Percentiles rank a stretch among this genome's conserved stretches.
Evolutionary conservation across 1,140 invertebrate genomes (phyloP).

Genomic region (Coboldia fuscipes): DNA sequence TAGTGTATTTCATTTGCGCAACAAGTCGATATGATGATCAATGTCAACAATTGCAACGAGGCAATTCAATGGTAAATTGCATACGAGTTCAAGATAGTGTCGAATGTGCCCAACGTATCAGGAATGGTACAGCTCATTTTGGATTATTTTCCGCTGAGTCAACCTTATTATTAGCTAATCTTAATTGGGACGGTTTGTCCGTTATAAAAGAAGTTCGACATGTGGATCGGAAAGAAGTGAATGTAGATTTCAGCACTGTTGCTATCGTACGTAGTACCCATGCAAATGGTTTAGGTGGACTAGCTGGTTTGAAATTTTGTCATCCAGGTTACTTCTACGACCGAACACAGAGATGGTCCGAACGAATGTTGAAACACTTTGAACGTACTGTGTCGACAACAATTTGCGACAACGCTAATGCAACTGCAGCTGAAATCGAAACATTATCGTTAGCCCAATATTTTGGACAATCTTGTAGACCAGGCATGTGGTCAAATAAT

Average conservation of each 20-base stretch:
- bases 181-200: constrained; percentile 19
- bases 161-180: constrained; percentile 23
- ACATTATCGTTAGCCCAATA: constrained; percentile 25
- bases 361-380: constrained; percentile 31
- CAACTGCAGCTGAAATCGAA: constrained; percentile 30
- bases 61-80: constrained; percentile 12
- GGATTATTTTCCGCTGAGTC: constrained; percentile 32
- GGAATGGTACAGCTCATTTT: constrained; percentile 24
- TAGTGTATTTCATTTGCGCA: constrained; percentile 14
- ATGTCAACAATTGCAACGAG: constrained; percentile 7
- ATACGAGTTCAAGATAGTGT: constrained; percentile 19
- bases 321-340: constrained; percentile 33
- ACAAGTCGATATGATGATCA: constrained; percentile 2
- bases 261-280: constrained; percentile 25
- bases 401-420: constrained; percentile 8
- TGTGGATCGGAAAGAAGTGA: constrained; percentile 20
- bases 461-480: constrained; percentile 37
- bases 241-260: constrained; percentile 30
- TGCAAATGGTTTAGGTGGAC: constrained; percentile 18
- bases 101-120: constrained; percentile 28
- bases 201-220: constrained; percentile 26
- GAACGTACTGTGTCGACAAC: constrained; percentile 22
- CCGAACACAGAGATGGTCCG: constrained; percentile 28
- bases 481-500: constrained; percentile 38
- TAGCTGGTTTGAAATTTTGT: constrained; percentile 30